Base-by-base conservation (phyloP, 1,140 invertebrate species). In the Globodera rostochiensis region DNA sequence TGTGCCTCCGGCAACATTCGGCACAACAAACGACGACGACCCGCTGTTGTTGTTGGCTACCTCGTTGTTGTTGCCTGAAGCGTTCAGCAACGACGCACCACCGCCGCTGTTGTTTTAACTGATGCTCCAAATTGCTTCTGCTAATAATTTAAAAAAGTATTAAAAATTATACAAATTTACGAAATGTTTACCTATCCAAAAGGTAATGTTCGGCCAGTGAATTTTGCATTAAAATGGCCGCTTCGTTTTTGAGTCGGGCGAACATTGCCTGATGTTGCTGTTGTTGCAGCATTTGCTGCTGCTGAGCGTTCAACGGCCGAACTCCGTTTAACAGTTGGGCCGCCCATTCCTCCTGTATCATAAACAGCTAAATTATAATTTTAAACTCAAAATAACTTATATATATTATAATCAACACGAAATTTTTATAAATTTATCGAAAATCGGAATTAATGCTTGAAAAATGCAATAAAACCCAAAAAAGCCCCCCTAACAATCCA, bases 251-350 rank as follows among this genome's bases (percentile, higher is more conserved):
- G 21, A 69, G 50, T 69, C 70, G 45, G 49, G 74, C 19, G 46
- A 64, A 6, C 36, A 36, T 46, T 8, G 74, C 46, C 36, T 57
- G 19, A 57, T 76, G 74, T 19, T 64, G 57, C 57, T 64, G 57
- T 4, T 64, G 57, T 64, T 71, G 25, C 69, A 71, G 69, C 69
- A 71, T 71, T 71, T 71, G 69, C 49, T 78, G 77, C 53, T 64
- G 46, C 25, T 78, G 77, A 13, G 46, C 19, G n/a, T 66, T 49
- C 66, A 21, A 46, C 2, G 77, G 76, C n/a, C 69, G 77, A 9
- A 78, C 70, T 4, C 77, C 77, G 66, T 69, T 78, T 2, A 78
- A 47, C n/a, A 78, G 15, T 78, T 78, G 77, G 47, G 77, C 64
- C 15, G 77, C 77, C 77, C 77, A 78, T 46, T 78, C 77, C 4